Evolutionary conservation across 2,113 vertebrate species (phyloP).

Genomic region (Rhinogobius similis): DNA sequence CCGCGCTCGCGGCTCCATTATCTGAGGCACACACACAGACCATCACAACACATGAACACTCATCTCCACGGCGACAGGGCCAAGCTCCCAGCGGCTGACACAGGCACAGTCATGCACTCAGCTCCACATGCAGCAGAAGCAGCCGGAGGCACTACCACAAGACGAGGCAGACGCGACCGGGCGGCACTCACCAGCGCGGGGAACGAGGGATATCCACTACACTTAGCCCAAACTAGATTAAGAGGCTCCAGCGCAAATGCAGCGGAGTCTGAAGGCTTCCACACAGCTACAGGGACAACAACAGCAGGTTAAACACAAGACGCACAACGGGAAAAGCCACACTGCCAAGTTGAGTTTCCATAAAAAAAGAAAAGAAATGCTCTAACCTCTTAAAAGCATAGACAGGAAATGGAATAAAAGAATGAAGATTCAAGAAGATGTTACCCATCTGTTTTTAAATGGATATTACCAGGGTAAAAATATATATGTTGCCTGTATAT

Average conservation of each 20-base stretch:
- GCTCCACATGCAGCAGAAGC: conserved; percentile 26
- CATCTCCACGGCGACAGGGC: conserved; percentile 5
- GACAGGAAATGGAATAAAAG: not conserved
- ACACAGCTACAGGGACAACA: conserved; percentile 86
- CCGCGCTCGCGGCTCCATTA: conserved; percentile 88
- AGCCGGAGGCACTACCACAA: conserved; percentile 58
- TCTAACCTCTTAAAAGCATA: not conserved
- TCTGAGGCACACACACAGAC: conserved; percentile 70
- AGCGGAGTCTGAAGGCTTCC: conserved; percentile 89
- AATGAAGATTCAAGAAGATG: not conserved
- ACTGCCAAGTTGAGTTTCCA: conserved; percentile 12
- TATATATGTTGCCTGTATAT: too few species aligned
- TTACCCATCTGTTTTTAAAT: too few species aligned
- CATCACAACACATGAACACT: not conserved
- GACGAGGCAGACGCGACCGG: conserved; percentile 57
- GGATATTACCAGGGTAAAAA: too few species aligned
- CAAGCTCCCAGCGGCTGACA: conserved; percentile 14
- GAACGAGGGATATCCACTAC: conserved; percentile 95
- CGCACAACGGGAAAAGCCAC: conserved; percentile 46
- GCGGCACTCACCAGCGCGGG: conserved; percentile 91
- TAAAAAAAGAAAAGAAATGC: not conserved
- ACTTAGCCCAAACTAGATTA: conserved; percentile 98
- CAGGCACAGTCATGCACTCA: conserved; percentile 47
- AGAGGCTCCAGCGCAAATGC: conserved; percentile 92
- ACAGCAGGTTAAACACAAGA: conserved; percentile 75